These are phyloP conservation scores for Bombus breviceps DNA, from an alignment of 1,140 invertebrate species.

Conservation along the genomic window DNA sequence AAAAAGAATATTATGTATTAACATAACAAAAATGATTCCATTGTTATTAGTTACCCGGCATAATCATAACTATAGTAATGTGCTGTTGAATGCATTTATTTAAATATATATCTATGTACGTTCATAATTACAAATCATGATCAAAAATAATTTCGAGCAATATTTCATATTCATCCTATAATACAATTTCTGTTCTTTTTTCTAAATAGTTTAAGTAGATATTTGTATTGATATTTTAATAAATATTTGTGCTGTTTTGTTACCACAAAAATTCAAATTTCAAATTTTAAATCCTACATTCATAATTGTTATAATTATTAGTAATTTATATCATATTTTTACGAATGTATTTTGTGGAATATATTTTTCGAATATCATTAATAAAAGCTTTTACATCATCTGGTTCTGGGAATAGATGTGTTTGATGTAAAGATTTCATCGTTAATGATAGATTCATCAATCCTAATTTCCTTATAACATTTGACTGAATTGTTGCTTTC, in stretches of 20 bases:
- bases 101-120: neutral
- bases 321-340: neutral
- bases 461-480: conserved; percentile 11
- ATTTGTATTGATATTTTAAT: neutral
- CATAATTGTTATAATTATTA: neutral
- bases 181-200: neutral
- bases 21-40: neutral
- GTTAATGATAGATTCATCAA: conserved; percentile 21
- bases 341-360: neutral
- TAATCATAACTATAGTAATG: neutral
- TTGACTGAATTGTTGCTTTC: neutral
- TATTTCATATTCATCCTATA: neutral
- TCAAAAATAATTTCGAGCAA: neutral
- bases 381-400: neutral
- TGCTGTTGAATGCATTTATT: neutral
- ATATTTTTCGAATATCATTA: neutral
- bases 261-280: neutral
- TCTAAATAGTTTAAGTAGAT: no score
- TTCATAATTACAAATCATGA: neutral
- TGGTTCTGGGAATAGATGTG: conserved; percentile 9
- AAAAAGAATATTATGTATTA: neutral
- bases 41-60: neutral
- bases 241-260: neutral
- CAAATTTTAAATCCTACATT: neutral
- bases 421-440: conserved; percentile 20